These are phyloP conservation scores for Maniola jurtina DNA, from an alignment of 1,140 invertebrate species.

Conservation along the genomic window DNA sequence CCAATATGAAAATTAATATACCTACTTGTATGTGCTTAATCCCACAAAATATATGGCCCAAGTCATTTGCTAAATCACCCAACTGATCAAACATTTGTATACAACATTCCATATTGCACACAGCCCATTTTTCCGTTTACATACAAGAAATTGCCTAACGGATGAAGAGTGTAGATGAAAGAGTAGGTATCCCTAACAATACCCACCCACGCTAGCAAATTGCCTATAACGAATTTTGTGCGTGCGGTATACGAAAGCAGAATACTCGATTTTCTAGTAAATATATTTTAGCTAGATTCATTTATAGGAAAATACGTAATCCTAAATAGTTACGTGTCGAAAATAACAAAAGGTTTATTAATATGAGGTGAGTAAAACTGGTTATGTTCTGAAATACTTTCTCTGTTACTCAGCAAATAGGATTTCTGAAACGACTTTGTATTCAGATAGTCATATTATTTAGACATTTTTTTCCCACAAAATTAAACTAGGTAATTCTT, in stretches of 20 bases:
- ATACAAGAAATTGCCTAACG: conserved; percentile 30
- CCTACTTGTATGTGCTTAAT: background rate
- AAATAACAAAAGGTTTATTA: background rate
- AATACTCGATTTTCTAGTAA: background rate
- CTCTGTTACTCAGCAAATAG: background rate
- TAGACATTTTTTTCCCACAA: too few relatives aligned
- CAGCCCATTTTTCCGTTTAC: conserved; percentile 32
- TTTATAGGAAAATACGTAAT: background rate
- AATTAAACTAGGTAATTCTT: too few relatives aligned
- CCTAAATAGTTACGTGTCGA: background rate
- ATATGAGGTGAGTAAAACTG: too few relatives aligned
- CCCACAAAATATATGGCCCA: conserved; percentile 1
- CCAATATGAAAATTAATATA: too few relatives aligned
- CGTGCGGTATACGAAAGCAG: background rate
- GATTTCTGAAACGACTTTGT: background rate
- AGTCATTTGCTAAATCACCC: conserved; percentile 10
- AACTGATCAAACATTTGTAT: conserved; percentile 22
- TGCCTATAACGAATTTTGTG: conserved; percentile 17
- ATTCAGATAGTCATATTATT: too few relatives aligned
- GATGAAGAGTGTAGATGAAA: conserved; percentile 16
- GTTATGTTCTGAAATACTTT: too few relatives aligned
- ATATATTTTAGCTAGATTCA: background rate
- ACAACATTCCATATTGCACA: conserved; percentile 32
- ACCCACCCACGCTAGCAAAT: conserved; percentile 16
- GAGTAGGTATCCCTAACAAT: conserved; percentile 7